phyloP scores from a whole-genome alignment of 2,797 vertebrate species.

The Dipus sagitta region DNA sequence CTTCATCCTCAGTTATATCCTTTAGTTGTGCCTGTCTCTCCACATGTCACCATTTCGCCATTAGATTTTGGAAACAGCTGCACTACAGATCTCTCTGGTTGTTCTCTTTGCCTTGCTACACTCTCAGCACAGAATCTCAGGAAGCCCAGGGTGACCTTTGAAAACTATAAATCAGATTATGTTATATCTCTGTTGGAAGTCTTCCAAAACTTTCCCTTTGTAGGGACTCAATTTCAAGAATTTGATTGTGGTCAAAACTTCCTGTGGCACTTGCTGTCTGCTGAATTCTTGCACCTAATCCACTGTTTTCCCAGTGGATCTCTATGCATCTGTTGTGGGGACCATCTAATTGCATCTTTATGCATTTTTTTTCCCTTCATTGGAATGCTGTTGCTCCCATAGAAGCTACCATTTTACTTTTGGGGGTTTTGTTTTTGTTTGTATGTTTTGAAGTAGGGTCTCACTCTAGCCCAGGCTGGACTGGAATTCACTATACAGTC shows the following conservation, averaged over 20 bases:
- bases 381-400: neutral
- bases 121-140: neutral
- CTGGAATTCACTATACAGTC: too few species aligned
- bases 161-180: constrained; percentile 18
- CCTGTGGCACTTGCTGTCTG: neutral
- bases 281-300: neutral
- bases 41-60: neutral
- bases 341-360: neutral
- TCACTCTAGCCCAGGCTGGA: too few species aligned
- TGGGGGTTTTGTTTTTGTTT: too few species aligned
- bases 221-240: neutral
- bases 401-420: neutral
- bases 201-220: neutral
- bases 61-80: neutral
- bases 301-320: neutral
- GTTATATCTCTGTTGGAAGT: neutral
- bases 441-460: too few species aligned
- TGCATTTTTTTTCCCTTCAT: neutral
- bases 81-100: neutral
- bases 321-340: neutral
- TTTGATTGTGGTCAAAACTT: neutral
- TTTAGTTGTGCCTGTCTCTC: rapidly evolving
- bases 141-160: neutral
- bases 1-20: neutral
- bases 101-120: neutral